These are phyloP conservation scores for Tetrax tetrax DNA, from an alignment of 2,113 vertebrate genomes.

Conservation along the genomic window DNA sequence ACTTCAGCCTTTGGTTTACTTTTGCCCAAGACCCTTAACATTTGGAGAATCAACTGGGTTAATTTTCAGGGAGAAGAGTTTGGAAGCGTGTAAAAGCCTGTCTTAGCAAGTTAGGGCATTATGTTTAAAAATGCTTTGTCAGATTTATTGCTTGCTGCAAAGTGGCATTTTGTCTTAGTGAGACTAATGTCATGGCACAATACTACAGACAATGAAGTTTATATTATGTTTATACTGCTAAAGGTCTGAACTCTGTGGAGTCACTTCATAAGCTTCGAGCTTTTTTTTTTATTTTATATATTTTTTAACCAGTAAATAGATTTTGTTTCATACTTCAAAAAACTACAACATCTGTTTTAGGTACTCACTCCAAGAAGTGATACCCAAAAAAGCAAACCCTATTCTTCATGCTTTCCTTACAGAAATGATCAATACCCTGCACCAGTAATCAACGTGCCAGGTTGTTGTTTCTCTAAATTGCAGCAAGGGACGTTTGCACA, in stretches of 20 bases:
- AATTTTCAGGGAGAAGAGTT: constrained; percentile 83
- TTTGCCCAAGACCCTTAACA: constrained; percentile 81
- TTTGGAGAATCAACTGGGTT: constrained; percentile 74
- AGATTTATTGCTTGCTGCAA: constrained; percentile 80
- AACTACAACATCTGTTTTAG: constrained; percentile 15
- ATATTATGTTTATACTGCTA: constrained; percentile 70
- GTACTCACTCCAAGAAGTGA: constrained; percentile 63
- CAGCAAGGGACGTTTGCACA: constrained; percentile 62
- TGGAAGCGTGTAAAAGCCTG: constrained; percentile 80
- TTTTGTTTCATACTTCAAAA: constrained; percentile 50
- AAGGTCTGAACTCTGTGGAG: constrained; percentile 68
- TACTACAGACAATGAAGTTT: constrained; percentile 64
- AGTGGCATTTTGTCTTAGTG: constrained; percentile 78
- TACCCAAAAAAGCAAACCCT: constrained; percentile 12
- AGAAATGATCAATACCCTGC: constrained; percentile 40
- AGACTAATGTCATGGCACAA: constrained; percentile 65
- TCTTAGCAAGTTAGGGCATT: constrained; percentile 82
- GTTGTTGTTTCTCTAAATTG: constrained; percentile 42
- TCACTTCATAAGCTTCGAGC: constrained; percentile 61
- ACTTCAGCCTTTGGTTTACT: constrained; percentile 79
- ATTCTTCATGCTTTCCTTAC: constrained; percentile 30
- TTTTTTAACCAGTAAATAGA: constrained; percentile 55
- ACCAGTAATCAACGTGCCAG: constrained; percentile 17
- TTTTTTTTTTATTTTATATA: constrained; percentile 55
- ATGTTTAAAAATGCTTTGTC: constrained; percentile 80